Base-by-base conservation (phyloP, 37 sponge, comb jelly and placozoan genomes). In the Cladorhizidae sp. region DNA sequence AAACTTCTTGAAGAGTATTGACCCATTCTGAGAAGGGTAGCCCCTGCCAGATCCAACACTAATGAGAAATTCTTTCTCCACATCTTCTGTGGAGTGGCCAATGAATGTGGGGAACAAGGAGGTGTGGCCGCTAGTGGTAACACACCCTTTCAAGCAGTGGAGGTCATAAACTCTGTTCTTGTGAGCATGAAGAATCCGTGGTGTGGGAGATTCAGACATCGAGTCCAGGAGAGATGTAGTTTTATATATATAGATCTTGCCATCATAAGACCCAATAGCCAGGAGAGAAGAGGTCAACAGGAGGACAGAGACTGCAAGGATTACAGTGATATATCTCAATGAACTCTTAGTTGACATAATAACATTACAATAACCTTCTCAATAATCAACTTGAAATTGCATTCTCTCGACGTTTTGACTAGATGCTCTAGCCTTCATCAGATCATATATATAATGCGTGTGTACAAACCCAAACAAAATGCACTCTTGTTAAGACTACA, bases 61-160 rank as follows among this genome's bases (percentile, higher is more conserved):
- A 40, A 89, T 45, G 20, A 89, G 75, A 42, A 84, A 80, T 0
- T 77, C 72, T n/a, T 62, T 50, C 14, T 35, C 39, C 12, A 68
- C 35, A n/a, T 40, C 37, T 14, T 56, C 62, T 40, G 3, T 55
- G 35, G 54, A 38, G 35, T 45, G 55, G 0, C 90, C 90, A 65
- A 84, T 18, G 68, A 61, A 89, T 17, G 88, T 83, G 29, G 63
- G 78, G 56, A 78, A 83, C 20, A 73, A 26, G 1, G 88, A 83
- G 39, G 88, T 88, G 51, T 26, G n/a, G 2, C 88, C 88, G 18
- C 78, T 33, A 37, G 56, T 31, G 1, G 23, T 51, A 35, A 83
- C 78, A 25, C 31, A 17, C 0, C 83, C 83, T 23, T 73, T 14
- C 22, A 82, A 6, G 58, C 52, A 32, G 28, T 57, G 36, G 37